phyloP scores from a whole-genome alignment of 2,888 invertebrate species.

The Aphodius sticticus region DNA sequence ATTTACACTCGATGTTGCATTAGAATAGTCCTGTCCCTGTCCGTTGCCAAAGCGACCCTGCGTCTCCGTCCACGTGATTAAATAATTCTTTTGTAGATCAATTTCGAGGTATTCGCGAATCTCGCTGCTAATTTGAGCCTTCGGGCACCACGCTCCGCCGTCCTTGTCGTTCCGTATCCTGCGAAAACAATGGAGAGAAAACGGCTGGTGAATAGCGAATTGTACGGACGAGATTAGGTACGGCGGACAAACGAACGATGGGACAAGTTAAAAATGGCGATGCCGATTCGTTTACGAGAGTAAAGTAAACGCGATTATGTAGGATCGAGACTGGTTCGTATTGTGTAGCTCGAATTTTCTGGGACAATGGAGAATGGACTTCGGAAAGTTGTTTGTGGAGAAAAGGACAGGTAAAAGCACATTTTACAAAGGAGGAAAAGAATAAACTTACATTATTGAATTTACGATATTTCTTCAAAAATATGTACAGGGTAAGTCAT shows the following conservation, averaged over 20 bases:
- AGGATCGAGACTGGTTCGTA: background rate
- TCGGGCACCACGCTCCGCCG: constrained; percentile 94
- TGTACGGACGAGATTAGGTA: background rate
- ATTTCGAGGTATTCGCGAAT: constrained; percentile 86
- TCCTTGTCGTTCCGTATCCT: constrained; percentile 87
- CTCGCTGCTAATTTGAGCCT: constrained; percentile 76
- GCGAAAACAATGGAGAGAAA: constrained; percentile 47
- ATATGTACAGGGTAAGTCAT: too few relatives aligned
- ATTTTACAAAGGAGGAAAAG: too few relatives aligned
- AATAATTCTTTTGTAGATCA: constrained; percentile 75
- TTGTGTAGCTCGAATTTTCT: background rate
- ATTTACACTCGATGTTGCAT: constrained; percentile 58
- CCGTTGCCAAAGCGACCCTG: constrained; percentile 93
- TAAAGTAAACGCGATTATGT: background rate
- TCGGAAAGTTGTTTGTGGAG: too few relatives aligned
- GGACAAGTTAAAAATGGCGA: background rate
- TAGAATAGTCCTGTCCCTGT: constrained; percentile 87
- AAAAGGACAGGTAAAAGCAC: too few relatives aligned
- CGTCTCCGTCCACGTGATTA: constrained; percentile 86
- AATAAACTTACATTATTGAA: too few relatives aligned
- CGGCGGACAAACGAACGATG: constrained; percentile 11
- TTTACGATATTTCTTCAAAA: too few relatives aligned
- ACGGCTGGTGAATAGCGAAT: background rate
- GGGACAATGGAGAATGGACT: background rate
- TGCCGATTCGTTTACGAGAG: background rate